phyloP scores from a whole-genome alignment of 2,888 invertebrate genomes.

The Melanotus villosus region DNA sequence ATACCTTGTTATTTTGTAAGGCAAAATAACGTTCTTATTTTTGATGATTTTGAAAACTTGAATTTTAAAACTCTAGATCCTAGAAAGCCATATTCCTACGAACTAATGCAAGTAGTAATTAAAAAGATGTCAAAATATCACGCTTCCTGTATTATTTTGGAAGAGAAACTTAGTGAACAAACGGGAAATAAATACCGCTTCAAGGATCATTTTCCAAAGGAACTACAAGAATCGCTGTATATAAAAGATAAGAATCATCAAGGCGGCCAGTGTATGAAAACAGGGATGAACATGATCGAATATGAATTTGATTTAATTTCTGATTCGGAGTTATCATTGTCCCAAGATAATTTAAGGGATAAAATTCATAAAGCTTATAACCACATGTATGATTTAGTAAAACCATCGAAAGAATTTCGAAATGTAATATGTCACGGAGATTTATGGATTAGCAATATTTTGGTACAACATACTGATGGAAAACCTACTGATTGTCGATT shows the following conservation, averaged over 20 bases:
- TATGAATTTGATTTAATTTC: constrained; percentile 6
- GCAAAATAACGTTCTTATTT: constrained; percentile 54
- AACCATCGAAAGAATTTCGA: neutral
- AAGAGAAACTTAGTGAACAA: constrained; percentile 46
- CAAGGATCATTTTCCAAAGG: neutral
- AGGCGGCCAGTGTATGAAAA: neutral
- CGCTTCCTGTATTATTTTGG: constrained; percentile 64
- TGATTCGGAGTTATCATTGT: neutral
- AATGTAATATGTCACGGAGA: constrained; percentile 12
- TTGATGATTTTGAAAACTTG: constrained; percentile 64
- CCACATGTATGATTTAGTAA: neutral
- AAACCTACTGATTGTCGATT: constrained; percentile 59
- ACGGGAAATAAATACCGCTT: neutral
- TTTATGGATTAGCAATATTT: constrained; percentile 12
- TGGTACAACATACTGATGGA: neutral
- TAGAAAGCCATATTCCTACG: neutral
- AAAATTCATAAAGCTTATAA: constrained; percentile 4
- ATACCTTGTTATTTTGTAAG: constrained; percentile 44
- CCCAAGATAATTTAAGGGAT: neutral
- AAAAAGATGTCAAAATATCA: constrained; percentile 63
- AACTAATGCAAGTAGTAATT: constrained; percentile 56
- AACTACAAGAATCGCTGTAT: neutral
- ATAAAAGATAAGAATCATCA: neutral
- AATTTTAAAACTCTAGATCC: constrained; percentile 10
- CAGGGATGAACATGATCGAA: neutral